Conservation (phyloP, 1,140 invertebrate species). For the Wiebesia pumilae region DNA sequence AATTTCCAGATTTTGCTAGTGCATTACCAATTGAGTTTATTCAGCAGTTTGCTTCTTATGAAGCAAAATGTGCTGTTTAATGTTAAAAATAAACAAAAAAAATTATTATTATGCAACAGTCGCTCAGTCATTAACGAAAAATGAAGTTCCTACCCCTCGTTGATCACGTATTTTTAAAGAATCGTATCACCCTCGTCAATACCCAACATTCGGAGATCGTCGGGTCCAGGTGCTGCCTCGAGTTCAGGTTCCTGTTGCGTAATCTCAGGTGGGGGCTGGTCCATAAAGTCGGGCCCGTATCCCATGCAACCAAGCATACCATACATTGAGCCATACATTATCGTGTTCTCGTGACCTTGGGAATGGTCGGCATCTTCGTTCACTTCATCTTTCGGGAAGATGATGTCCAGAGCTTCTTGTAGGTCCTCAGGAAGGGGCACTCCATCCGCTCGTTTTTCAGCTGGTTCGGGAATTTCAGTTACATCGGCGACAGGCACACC, state of each 20-base stretch:
- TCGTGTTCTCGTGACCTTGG: constrained; percentile 62
- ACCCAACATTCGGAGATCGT: constrained; percentile 73
- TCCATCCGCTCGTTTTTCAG: constrained; percentile 65
- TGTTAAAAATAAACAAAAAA: constrained; percentile 3
- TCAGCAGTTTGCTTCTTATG: not conserved
- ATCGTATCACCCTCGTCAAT: constrained; percentile 74
- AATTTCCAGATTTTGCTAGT: not conserved
- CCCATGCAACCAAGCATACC: constrained; percentile 72
- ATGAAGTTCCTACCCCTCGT: not conserved
- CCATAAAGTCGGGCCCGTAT: constrained; percentile 72
- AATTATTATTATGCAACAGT: not conserved
- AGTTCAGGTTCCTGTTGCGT: constrained; percentile 68
- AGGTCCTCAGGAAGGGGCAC: constrained; percentile 78
- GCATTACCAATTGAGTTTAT: not conserved
- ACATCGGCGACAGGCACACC: not conserved
- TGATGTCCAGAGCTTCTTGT: constrained; percentile 83
- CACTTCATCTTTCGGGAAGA: constrained; percentile 77
- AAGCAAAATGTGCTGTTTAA: not conserved
- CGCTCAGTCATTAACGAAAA: constrained; percentile 28
- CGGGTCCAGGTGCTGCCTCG: constrained; percentile 70
- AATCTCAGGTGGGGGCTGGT: constrained; percentile 73
- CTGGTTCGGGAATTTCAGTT: constrained; percentile 58
- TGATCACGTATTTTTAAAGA: constrained; percentile 60
- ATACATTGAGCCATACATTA: constrained; percentile 73
- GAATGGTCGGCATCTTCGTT: constrained; percentile 58